Percentiles rank a stretch among this genome's conserved stretches.
These are phyloP conservation scores for Trematomus bernacchii DNA, from an alignment of 2,797 vertebrate species.

Conservation along the genomic window DNA sequence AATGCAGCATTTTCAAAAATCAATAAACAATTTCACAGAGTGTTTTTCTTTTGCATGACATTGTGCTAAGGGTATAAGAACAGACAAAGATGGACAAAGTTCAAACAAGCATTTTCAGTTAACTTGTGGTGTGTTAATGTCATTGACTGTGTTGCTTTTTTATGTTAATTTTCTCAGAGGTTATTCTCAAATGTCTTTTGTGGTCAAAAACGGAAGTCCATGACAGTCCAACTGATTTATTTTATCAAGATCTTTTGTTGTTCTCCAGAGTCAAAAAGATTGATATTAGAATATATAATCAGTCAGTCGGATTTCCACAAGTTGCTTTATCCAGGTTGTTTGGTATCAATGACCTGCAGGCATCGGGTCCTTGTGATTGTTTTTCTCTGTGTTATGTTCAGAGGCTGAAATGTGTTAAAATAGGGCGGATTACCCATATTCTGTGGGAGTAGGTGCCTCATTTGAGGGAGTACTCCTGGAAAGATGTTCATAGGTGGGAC, in stretches of 20 bases:
- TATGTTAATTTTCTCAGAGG: neutral
- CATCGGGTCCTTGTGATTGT: conserved; percentile 56
- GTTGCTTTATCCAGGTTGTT: conserved; percentile 37
- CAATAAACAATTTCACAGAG: neutral
- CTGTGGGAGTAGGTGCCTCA: conserved; percentile 27
- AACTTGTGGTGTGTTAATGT: neutral
- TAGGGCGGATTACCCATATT: neutral
- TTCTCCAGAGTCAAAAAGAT: neutral
- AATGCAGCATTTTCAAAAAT: conserved; percentile 1
- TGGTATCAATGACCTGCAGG: conserved; percentile 75
- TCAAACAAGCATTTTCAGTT: neutral
- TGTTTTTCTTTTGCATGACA: neutral
- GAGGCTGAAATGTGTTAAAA: neutral
- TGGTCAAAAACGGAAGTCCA: neutral
- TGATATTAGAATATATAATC: neutral
- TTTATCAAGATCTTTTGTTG: neutral
- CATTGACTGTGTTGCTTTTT: neutral
- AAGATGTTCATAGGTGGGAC: conserved; percentile 41
- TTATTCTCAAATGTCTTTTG: neutral
- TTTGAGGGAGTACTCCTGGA: conserved; percentile 37
- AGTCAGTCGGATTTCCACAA: neutral
- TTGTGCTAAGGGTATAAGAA: neutral
- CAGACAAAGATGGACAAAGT: neutral
- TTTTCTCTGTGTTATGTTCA: conserved; percentile 44
- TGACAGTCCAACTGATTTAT: neutral